Percentiles rank a stretch among this genome's conserved stretches.
phyloP scores from a whole-genome alignment of 2,113 vertebrate species.

The Bujurquina vittata region DNA sequence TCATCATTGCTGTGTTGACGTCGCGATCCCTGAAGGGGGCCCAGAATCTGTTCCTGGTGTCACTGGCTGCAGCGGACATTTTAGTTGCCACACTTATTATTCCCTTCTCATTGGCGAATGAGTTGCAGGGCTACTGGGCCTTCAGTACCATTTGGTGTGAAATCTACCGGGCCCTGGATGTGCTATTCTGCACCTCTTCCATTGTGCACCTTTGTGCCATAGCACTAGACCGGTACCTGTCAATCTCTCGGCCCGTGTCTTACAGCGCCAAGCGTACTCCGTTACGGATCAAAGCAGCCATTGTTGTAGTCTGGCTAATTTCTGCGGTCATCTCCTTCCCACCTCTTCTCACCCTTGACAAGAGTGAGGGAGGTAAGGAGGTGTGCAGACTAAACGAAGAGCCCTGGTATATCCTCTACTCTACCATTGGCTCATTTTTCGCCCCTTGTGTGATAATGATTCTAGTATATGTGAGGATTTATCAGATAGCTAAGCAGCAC shows the following conservation, averaged over 20 bases:
- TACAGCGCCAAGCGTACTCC: conserved; percentile 86
- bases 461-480: conserved; percentile 90
- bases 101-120: conserved; percentile 86
- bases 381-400: conserved; percentile 87
- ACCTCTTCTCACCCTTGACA: conserved; percentile 81
- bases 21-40: conserved; percentile 79
- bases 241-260: conserved; percentile 84
- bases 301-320: conserved; percentile 88
- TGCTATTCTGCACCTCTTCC: conserved; percentile 92
- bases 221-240: conserved; percentile 92
- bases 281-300: conserved; percentile 83
- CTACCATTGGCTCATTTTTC: conserved; percentile 90
- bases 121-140: conserved; percentile 91
- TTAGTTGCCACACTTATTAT: conserved; percentile 86
- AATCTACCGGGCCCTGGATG: conserved; percentile 89
- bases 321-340: conserved; percentile 89
- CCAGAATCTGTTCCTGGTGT: conserved; percentile 86
- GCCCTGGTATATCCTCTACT: conserved; percentile 91
- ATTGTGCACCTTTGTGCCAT: conserved; percentile 92
- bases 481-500: conserved; percentile 87
- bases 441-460: conserved; percentile 93
- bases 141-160: conserved; percentile 89
- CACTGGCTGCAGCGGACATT: conserved; percentile 84
- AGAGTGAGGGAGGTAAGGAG: conserved; percentile 60
- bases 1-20: conserved; percentile 88